Evolutionary conservation across 2,888 invertebrate species (phyloP).

Genomic region (Pachycephus smyrnensis): DNA sequence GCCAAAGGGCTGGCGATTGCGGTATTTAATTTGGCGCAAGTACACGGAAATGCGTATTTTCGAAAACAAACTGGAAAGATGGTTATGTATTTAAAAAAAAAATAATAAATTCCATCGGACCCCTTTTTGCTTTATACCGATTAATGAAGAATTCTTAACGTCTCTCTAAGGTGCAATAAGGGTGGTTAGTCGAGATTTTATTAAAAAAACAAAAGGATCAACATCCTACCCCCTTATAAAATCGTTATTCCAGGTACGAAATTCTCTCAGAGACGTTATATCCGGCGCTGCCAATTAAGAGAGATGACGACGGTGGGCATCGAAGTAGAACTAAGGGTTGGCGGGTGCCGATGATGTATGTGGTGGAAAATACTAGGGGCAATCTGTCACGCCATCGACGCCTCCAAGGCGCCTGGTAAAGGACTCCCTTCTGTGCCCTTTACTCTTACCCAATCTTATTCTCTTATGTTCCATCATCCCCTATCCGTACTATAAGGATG

Average conservation of each 20-base stretch:
- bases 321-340: constrained; percentile 59
- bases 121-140: neutral
- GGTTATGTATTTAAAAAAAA: neutral
- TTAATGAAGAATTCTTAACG: neutral
- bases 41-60: neutral
- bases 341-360: constrained; percentile 62
- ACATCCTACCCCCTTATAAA: neutral
- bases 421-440: constrained; percentile 5
- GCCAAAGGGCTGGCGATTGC: constrained; percentile 53
- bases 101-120: neutral
- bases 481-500: neutral
- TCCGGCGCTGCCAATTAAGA: constrained; percentile 56
- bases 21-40: constrained; percentile 52
- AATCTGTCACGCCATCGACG: constrained; percentile 66
- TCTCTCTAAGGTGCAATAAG: neutral
- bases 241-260: constrained; percentile 5
- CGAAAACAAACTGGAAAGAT: neutral
- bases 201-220: neutral
- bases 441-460: neutral
- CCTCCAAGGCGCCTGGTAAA: constrained; percentile 43
- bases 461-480: neutral
- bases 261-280: neutral
- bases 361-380: constrained; percentile 65
- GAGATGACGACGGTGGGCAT: constrained; percentile 53
- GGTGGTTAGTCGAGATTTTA: neutral